phyloP scores from a whole-genome alignment of 2,113 vertebrate species.

The Tragelaphus imberbis region DNA sequence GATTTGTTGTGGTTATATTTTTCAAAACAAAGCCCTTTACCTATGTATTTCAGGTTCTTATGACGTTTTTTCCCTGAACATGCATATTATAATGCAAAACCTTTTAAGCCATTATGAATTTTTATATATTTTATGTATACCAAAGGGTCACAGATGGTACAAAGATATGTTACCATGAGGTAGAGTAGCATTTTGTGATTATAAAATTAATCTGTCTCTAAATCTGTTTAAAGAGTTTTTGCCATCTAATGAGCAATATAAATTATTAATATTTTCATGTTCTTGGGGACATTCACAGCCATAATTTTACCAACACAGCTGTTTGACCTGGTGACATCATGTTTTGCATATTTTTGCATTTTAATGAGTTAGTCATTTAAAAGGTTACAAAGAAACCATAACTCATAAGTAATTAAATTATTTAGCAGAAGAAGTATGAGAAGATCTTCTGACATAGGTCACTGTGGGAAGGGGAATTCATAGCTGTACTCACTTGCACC shows the following conservation, averaged over 20 bases:
- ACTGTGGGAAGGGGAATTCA: constrained; percentile 72
- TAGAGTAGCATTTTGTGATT: constrained; percentile 78
- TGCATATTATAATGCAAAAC: constrained; percentile 44
- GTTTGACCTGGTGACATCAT: constrained; percentile 83
- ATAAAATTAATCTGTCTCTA: constrained; percentile 80
- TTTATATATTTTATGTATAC: constrained; percentile 72
- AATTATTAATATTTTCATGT: constrained; percentile 83
- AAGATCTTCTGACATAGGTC: constrained; percentile 76
- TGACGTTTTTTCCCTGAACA: constrained; percentile 39
- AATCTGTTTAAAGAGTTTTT: constrained; percentile 83
- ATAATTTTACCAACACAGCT: constrained; percentile 83
- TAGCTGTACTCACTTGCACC: constrained; percentile 66
- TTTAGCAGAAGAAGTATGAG: constrained; percentile 79
- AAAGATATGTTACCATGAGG: constrained; percentile 77
- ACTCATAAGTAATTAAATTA: constrained; percentile 86
- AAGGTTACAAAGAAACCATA: constrained; percentile 85
- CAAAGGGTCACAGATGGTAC: constrained; percentile 77
- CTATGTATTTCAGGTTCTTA: constrained; percentile 6
- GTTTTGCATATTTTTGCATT: constrained; percentile 85
- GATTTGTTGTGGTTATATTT: neutral
- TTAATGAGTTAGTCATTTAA: constrained; percentile 83
- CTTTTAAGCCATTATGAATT: constrained; percentile 55
- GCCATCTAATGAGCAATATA: constrained; percentile 80
- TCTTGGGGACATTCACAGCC: constrained; percentile 78
- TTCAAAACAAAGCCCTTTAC: neutral